Evolutionary conservation across 2,888 invertebrate species (phyloP).

Genomic region (Ariolimax columbianus): DNA sequence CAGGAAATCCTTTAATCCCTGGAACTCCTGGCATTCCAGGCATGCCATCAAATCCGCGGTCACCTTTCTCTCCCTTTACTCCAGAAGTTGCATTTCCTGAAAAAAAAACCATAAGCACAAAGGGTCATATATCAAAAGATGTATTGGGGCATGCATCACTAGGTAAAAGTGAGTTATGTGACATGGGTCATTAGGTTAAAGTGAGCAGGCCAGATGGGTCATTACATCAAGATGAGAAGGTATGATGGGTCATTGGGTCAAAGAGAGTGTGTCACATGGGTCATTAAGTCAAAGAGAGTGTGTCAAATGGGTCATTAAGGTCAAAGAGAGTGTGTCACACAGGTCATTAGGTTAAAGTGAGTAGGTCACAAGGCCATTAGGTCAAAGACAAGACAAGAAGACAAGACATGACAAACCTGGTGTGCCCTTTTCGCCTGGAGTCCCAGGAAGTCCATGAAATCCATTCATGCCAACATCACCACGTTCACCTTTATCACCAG

Average conservation of each 20-base stretch:
- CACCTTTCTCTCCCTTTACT: slow-evolving; percentile 66
- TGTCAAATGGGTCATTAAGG: too few relatives aligned
- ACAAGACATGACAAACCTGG: slow-evolving; percentile 64
- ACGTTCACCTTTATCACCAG: slow-evolving; percentile 53
- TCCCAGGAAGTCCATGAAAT: slow-evolving; percentile 59
- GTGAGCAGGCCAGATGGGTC: too few relatives aligned
- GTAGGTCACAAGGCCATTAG: too few relatives aligned
- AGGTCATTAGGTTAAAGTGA: too few relatives aligned
- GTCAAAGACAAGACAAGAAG: not conserved
- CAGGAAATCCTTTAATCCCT: slow-evolving; percentile 67
- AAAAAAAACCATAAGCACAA: not conserved
- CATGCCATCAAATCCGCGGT: slow-evolving; percentile 65
- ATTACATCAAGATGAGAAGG: too few relatives aligned
- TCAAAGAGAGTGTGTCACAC: too few relatives aligned
- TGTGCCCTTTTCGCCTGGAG: slow-evolving; percentile 62
- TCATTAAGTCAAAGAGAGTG: too few relatives aligned
- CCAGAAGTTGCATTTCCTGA: slow-evolving; percentile 37
- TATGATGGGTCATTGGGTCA: too few relatives aligned
- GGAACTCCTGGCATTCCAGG: slow-evolving; percentile 86
- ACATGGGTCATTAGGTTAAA: too few relatives aligned
- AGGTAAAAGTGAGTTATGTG: not conserved
- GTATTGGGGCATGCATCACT: too few relatives aligned
- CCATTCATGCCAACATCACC: slow-evolving; percentile 59
- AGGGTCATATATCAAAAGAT: too few relatives aligned
- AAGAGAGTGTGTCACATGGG: too few relatives aligned